Percentiles rank a stretch among this genome's conserved stretches.
phyloP scores from a whole-genome alignment of 2,888 invertebrate genomes.

The Galerucella calmariensis region DNA sequence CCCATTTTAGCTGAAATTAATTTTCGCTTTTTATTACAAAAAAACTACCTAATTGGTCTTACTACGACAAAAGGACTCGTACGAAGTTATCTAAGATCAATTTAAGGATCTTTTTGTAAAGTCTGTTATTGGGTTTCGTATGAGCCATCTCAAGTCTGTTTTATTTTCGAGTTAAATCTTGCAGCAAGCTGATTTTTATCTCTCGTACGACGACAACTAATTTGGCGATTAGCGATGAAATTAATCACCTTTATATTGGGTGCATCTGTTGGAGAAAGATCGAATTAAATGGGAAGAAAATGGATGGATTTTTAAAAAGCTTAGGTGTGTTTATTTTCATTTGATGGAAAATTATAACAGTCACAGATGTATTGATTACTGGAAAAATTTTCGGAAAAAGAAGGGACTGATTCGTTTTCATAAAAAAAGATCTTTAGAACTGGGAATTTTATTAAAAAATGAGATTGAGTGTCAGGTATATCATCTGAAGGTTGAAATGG shows the following conservation, averaged over 20 bases:
- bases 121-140: neutral
- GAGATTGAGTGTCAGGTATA: no score
- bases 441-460: no score
- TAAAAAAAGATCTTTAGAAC: no score
- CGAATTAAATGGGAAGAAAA: conserved; percentile 27
- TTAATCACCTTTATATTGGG: conserved; percentile 26
- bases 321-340: conserved; percentile 3
- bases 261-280: conserved; percentile 26
- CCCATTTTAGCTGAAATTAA: no score
- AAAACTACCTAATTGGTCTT: neutral
- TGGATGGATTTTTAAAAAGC: conserved; percentile 8
- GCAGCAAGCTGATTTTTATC: conserved; percentile 10
- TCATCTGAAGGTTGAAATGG: no score
- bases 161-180: conserved; percentile 11
- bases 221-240: conserved; percentile 27
- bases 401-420: no score
- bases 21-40: no score
- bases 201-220: conserved; percentile 17
- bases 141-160: neutral
- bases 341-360: no score
- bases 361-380: no score
- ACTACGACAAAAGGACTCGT: neutral
- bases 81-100: neutral
- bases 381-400: no score
- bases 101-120: neutral